Percentiles rank a stretch among this genome's conserved stretches.
Conservation (phyloP, 2,888 invertebrate species). For the Tanaodytes sp. region DNA sequence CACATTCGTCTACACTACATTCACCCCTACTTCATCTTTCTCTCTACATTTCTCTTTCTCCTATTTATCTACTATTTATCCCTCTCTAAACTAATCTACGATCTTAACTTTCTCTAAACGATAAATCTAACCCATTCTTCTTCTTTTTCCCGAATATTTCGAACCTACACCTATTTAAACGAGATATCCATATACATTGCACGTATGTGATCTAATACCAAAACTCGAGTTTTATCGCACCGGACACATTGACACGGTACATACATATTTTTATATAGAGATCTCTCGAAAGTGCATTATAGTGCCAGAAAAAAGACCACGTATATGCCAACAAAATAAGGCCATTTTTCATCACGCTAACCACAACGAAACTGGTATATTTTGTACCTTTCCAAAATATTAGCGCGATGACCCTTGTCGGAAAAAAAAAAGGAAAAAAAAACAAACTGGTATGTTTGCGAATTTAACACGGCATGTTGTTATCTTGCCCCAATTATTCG, state of each 20-base stretch:
- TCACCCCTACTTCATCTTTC: conserved; percentile 13
- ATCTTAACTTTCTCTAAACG: conserved; percentile 1
- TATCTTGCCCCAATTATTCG: too few species aligned
- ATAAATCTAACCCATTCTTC: conserved; percentile 37
- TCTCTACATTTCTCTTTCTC: conserved; percentile 22
- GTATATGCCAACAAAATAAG: conserved; percentile 59
- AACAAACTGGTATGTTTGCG: conserved; percentile 35
- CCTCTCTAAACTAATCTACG: conserved; percentile 31
- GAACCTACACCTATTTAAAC: conserved; percentile 36
- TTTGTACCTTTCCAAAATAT: conserved; percentile 52
- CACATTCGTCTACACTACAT: conserved; percentile 61
- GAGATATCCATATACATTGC: conserved; percentile 22
- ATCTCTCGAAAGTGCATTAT: conserved; percentile 71
- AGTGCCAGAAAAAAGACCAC: conserved; percentile 66
- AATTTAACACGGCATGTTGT: conserved; percentile 29
- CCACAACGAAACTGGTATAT: conserved; percentile 53
- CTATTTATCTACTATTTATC: conserved; percentile 36
- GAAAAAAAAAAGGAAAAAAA: too few species aligned
- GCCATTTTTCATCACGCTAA: conserved; percentile 53
- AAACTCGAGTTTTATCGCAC: conserved; percentile 63
- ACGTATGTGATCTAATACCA: conserved; percentile 37
- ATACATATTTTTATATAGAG: conserved; percentile 71
- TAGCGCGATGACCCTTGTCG: conserved; percentile 36
- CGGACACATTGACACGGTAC: conserved; percentile 65
- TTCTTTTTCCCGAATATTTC: conserved; percentile 43